Evolutionary conservation across 2,888 invertebrate species (phyloP), one percentile per base, ranked within the genome.

Genomic region (Pristionchus exspectatus): DNA sequence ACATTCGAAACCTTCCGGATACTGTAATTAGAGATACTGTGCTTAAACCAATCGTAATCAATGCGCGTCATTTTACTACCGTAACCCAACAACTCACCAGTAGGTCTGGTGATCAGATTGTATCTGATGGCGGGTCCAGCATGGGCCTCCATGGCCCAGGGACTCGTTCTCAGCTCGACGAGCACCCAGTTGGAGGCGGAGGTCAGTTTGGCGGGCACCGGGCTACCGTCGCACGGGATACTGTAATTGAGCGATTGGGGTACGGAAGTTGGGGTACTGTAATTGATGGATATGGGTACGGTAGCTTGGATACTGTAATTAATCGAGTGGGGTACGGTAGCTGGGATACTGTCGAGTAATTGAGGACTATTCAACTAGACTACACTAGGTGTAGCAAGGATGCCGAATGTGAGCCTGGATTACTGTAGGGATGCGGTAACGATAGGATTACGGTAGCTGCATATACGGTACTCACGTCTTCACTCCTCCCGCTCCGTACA

Each of bases 401-500:
- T 1, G 90, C 90, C 0, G 90, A 77, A 72, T 91, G 88, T 30
- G 91, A 3, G 5, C 88, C 4, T 2, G 33, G 77, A n/a, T 30
- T 86, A 30, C 50, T 2, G 30, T 38, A 66, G 38, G 4, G 3
- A 44, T 44, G 3, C 44, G n/a, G n/a, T n/a, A n/a, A n/a, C n/a
- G n/a, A n/a, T n/a, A n/a, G n/a, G 27, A 84, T 38, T 30, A 56
- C 59, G 33, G 38, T 38, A n/a, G n/a, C n/a, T n/a, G n/a, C n/a
- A n/a, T n/a, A n/a, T n/a, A n/a, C n/a, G n/a, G n/a, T 59, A 86
- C 72, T 87, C 30, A 87, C 87, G 33, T 87, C 54, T 7, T 87
- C 7, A 16, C 24, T 21, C 38, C n/a, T 44, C 94, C 89, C 89
- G 94, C 89, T 89, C 92, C 90, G 86, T 92, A 87, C 90, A 94